Evolutionary conservation across 1,140 invertebrate species (phyloP), one percentile per base, ranked within the genome.

Genomic region (Conus betulinus): DNA sequence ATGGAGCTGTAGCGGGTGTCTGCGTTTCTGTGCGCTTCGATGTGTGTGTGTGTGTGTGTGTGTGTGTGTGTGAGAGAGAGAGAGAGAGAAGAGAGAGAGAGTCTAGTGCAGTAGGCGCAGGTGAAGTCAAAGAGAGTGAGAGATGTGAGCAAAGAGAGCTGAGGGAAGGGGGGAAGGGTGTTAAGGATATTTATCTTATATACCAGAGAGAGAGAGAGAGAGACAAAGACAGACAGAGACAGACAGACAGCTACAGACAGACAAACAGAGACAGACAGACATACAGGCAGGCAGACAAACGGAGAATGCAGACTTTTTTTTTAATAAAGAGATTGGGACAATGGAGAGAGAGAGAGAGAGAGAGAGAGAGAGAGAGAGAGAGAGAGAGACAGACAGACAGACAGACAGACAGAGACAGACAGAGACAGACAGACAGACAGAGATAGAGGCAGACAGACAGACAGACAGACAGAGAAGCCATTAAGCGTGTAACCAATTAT

Each of bases 371-470:
- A 27, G 79, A 8, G 39, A 81, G 79, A 51, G 82, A 55, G 52
- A 53, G 25, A 84, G 82, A 53, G 52, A 84, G 82, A 84, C 5
- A 6, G 81, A 83, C 1, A 83, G 81, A 83, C 51, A 83, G 55
- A 51, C 20, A 53, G 5, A 17, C 0, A 10, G 55, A n/a, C 23
- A 53, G 52, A 11, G 23, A 53, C 23, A 83, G 52, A 53, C 0
- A 53, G 52, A 17, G 8, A 83, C 11, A 83, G 81, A 52, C 51
- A 83, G 51, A 53, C 51, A 83, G 51, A 83, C 15, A 82, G 6
- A 83, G 39, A 53, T 6, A 55, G n/a, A 53, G 52, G 55, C 8
- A 53, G 10, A 53, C 8, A 83, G 81, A 53, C 51, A 83, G 51
- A 83, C 15, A 82, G 6, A 83, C 7, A 55, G 7, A 55, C 7